These are phyloP conservation scores for Nasonovia ribisnigri DNA, from an alignment of 2,888 invertebrate genomes.

Conservation along the genomic window DNA sequence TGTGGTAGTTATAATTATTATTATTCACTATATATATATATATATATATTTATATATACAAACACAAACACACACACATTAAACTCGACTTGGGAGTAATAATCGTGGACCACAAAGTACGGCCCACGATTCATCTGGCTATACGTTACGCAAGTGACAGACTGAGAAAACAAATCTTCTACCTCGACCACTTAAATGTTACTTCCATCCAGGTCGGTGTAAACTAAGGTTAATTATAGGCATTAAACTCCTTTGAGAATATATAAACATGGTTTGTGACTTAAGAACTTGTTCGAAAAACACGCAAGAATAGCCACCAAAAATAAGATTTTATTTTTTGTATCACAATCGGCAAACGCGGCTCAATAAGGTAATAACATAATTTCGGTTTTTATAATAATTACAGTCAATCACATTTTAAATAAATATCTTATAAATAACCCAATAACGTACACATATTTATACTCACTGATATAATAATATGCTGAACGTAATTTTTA, in stretches of 20 bases:
- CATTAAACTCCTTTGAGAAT: not conserved
- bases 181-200: not conserved
- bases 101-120: not conserved
- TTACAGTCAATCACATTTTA: not conserved
- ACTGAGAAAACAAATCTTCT: slow-evolving; percentile 23
- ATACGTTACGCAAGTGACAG: not conserved
- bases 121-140: not conserved
- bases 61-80: not conserved
- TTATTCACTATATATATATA: not conserved
- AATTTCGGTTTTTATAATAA: not conserved
- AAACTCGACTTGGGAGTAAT: not conserved
- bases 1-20: not conserved
- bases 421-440: not conserved
- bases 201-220: not conserved
- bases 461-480: not conserved
- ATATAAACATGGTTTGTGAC: not conserved
- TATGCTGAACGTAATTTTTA: not conserved
- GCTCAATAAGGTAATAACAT: not conserved
- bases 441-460: not conserved
- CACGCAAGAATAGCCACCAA: not conserved
- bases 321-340: not conserved
- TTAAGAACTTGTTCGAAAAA: not conserved
- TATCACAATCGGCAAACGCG: not conserved
- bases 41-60: too few species aligned
- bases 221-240: slow-evolving; percentile 4